Percentiles rank a stretch among this genome's conserved stretches.
Conservation (phyloP, 1,140 invertebrate genomes). For the Drosophila lini region DNA sequence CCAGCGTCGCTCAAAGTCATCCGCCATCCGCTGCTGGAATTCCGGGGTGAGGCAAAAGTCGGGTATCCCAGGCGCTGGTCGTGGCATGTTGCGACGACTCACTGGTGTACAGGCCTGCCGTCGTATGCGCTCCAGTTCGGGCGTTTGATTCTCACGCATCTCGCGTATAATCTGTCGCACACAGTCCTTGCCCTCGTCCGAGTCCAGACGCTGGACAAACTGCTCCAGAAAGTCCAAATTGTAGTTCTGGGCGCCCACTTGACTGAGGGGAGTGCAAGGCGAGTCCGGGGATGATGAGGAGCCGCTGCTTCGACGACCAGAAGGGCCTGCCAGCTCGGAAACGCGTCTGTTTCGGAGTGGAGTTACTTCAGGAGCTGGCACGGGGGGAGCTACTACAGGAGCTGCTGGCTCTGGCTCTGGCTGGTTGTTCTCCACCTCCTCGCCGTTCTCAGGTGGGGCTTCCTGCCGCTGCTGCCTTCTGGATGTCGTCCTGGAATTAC, state of each 20-base stretch:
- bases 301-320: conserved; percentile 25
- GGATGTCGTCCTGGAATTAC: conserved; percentile 22
- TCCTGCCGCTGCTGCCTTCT: conserved; percentile 1
- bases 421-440: conserved; percentile 45
- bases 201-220: conserved; percentile 61
- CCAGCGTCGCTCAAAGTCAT: conserved; percentile 77
- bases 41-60: conserved; percentile 78
- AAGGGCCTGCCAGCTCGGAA: conserved; percentile 59
- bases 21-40: conserved; percentile 79
- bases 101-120: conserved; percentile 75
- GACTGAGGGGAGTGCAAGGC: conserved; percentile 65
- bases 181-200: conserved; percentile 65
- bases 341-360: conserved; percentile 73
- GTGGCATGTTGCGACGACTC: conserved; percentile 39
- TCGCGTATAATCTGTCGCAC: conserved; percentile 76
- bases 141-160: conserved; percentile 78
- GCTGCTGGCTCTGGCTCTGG: neutral
- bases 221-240: conserved; percentile 76
- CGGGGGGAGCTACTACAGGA: neutral
- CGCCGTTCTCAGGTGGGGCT: neutral
- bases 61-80: conserved; percentile 65
- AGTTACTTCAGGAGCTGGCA: conserved; percentile 51
- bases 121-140: conserved; percentile 75
- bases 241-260: conserved; percentile 37
- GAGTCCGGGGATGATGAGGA: conserved; percentile 42